Evolutionary conservation across 2,113 vertebrate genomes (phyloP), one percentile per base, ranked within the genome.

Genomic region (Eulemur rufifrons): DNA sequence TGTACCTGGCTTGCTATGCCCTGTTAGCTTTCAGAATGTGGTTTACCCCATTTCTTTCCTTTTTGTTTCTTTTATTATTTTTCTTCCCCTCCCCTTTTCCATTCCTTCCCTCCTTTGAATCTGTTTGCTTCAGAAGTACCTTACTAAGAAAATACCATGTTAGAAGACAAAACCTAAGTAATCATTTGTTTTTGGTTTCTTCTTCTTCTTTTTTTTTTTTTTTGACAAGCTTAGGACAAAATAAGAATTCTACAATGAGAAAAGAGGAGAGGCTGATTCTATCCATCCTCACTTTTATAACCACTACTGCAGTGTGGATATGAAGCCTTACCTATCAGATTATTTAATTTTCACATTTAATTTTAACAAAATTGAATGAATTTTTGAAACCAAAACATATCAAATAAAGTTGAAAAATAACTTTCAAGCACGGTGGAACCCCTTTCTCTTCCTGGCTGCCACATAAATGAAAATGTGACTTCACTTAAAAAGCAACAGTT

Each of bases 341-440:
- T 50, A 45, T 10, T 95, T 90, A 88, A 85, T 39, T 92, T 97
- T 84, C 59, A 92, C n/a, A 90, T 92, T 74, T 96, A 94, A 96
- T 71, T 94, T 95, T 96, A 90, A 88, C 92, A 68, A 21, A 77
- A 52, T n/a, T 81, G 95, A 95, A 89, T 66, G 3, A n/a, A 42
- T 8, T 73, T 23, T 73, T 82, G 45, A 37, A 95, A 84, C 13
- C 91, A 81, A 87, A 88, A 81, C 82, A n/a, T 85, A 92, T 92
- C 50, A 87, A 94, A 66, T 59, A n/a, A 96, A 85, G 63, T 59
- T 68, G 42, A 96, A 94, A 97, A 96, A 89, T 89, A 83, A 56
- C 84, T 84, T 86, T 76, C 56, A 73, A 80, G 56, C 54, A 81
- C 27, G 3, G 2, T 52, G 81, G 59, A 45, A 21, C 15, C 13